Conservation (phyloP, 2,888 invertebrate species). For the Pyrocoelia pectoralis region DNA sequence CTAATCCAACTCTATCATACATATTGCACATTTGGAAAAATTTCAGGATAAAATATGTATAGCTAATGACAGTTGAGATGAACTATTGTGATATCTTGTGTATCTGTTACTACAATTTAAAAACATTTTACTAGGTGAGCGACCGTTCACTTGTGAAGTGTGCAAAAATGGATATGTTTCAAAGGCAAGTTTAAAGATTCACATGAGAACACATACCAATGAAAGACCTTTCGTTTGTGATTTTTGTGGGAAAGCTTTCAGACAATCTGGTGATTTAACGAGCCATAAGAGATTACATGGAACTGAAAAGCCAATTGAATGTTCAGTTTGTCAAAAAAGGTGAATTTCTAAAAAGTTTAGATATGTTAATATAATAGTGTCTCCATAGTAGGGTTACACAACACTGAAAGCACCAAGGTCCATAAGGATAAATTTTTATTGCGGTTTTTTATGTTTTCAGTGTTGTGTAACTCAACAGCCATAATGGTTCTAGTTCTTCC, state of each 20-base stretch:
- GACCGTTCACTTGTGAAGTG: conserved; percentile 59
- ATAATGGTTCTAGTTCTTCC: too few relatives aligned
- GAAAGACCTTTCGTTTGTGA: conserved; percentile 60
- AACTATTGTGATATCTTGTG: too few relatives aligned
- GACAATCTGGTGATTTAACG: conserved; percentile 59
- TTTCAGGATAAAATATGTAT: too few relatives aligned
- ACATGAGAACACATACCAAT: conserved; percentile 61
- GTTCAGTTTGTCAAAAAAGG: conserved; percentile 59
- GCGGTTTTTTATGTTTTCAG: too few relatives aligned
- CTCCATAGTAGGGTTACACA: too few relatives aligned
- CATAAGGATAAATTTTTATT: too few relatives aligned
- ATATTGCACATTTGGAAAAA: too few relatives aligned
- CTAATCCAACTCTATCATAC: too few relatives aligned
- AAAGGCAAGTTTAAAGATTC: conserved; percentile 60
- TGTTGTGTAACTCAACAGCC: too few relatives aligned
- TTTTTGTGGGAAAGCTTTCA: conserved; percentile 60
- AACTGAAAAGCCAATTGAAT: conserved; percentile 60
- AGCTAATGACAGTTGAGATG: too few relatives aligned
- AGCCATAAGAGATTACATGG: conserved; percentile 60
- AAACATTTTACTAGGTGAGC: conserved; percentile 52
- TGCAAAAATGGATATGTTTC: conserved; percentile 61
- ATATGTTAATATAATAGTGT: background rate
- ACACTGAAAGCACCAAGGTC: too few relatives aligned
- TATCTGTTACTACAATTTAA: too few relatives aligned
- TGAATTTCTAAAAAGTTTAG: conserved; percentile 41